Evolutionary conservation across 2,888 invertebrate species (phyloP).

Genomic region (Parapristionchus giblindavisi): DNA sequence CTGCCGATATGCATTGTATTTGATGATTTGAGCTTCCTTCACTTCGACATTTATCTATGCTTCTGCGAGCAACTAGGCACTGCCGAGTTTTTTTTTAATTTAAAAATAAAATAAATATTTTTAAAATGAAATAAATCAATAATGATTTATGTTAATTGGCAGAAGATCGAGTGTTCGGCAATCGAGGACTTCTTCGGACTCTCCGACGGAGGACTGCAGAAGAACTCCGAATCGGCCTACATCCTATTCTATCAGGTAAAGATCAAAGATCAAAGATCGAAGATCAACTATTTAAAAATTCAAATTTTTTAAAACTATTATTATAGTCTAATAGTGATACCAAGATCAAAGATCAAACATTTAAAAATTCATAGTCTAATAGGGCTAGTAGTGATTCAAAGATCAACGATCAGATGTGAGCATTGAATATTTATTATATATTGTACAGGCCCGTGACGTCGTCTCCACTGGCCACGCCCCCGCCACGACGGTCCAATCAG

Average conservation of each 20-base stretch:
- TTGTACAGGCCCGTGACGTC: conserved; percentile 24
- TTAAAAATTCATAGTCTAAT: too few relatives aligned
- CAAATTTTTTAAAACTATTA: too few relatives aligned
- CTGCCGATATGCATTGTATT: too few relatives aligned
- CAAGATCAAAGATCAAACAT: too few relatives aligned
- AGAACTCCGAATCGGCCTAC: conserved; percentile 99
- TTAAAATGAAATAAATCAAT: too few relatives aligned
- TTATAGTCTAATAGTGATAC: too few relatives aligned
- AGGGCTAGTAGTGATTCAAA: too few relatives aligned
- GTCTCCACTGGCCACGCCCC: conserved; percentile 30
- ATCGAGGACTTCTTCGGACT: conserved; percentile 99
- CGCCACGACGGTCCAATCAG: conserved; percentile 32
- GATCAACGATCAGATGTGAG: not conserved
- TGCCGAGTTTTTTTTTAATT: not conserved
- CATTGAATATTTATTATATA: not conserved
- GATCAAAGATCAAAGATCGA: too few relatives aligned
- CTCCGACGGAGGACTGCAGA: conserved; percentile 82
- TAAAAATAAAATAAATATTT: conserved; percentile 2
- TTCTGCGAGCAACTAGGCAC: too few relatives aligned
- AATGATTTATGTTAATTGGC: conserved; percentile 66
- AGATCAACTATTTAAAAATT: too few relatives aligned
- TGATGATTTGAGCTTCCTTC: not conserved
- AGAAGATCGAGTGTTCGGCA: conserved; percentile 98
- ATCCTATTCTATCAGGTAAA: conserved; percentile 93
- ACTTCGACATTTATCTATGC: too few relatives aligned